Conservation (phyloP, 2,797 vertebrate species). For the Poecilia velifera region DNA sequence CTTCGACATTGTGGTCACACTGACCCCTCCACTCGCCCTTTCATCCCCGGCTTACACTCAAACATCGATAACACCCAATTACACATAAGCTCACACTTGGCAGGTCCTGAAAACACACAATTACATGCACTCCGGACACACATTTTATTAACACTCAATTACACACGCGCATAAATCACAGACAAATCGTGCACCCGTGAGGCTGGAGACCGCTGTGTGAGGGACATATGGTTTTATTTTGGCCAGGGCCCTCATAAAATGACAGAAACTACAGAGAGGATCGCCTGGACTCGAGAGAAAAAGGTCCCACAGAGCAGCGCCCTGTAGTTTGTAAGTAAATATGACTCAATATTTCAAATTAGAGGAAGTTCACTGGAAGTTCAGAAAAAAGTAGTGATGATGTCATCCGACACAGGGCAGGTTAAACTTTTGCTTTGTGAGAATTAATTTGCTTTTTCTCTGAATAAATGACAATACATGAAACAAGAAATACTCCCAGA, state of each 20-base stretch:
- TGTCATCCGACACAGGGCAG: too few relatives aligned
- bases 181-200: conserved; percentile 56
- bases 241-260: conserved; percentile 18
- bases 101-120: conserved; percentile 82
- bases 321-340: conserved; percentile 6
- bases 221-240: conserved; percentile 61
- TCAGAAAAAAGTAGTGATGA: not conserved
- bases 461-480: not conserved
- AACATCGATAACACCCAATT: conserved; percentile 86
- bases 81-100: conserved; percentile 80
- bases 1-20: conserved; percentile 54
- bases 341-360: not conserved
- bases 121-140: conserved; percentile 84
- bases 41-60: conserved; percentile 72
- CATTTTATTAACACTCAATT: conserved; percentile 89
- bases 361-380: not conserved
- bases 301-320: not conserved
- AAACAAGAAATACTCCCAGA: not conserved
- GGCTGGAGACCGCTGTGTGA: conserved; percentile 55
- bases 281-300: not conserved
- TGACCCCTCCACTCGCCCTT: conserved; percentile 68
- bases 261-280: conserved; percentile 11
- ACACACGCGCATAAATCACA: conserved; percentile 84
- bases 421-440: not conserved
- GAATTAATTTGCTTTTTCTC: conserved; percentile 6